Conservation (phyloP, 2,888 invertebrate genomes). For the Cryptus viduatorius region DNA sequence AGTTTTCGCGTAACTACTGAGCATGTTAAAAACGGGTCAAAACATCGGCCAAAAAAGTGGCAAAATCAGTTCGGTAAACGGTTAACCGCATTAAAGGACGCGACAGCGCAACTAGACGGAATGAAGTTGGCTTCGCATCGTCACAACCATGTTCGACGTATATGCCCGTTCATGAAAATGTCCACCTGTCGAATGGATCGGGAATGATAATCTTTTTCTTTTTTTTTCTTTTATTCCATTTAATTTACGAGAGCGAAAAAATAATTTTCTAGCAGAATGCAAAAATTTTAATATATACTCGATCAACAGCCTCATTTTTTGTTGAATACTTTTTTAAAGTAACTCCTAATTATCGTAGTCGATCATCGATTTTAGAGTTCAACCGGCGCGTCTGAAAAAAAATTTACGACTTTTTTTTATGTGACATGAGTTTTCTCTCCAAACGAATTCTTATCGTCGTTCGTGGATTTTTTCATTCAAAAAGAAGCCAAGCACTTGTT, state of each 20-base stretch:
- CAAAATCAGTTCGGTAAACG: conserved; percentile 69
- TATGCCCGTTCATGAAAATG: conserved; percentile 56
- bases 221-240: background rate
- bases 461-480: background rate
- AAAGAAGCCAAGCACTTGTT: background rate
- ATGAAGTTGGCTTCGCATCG: conserved; percentile 75
- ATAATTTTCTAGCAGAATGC: background rate
- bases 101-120: conserved; percentile 69
- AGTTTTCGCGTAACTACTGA: conserved; percentile 31
- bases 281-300: background rate
- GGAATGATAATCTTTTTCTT: conserved; percentile 16
- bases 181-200: conserved; percentile 64
- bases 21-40: conserved; percentile 65
- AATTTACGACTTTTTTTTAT: background rate
- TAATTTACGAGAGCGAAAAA: background rate
- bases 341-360: background rate
- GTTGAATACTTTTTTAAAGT: background rate
- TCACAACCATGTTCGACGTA: conserved; percentile 43
- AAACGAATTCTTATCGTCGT: background rate
- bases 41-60: conserved; percentile 54
- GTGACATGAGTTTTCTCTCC: background rate
- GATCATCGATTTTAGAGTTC: background rate
- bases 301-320: background rate
- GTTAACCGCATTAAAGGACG: conserved; percentile 79
- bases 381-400: background rate